A percentile compares a stretch with the other conserved stretches of the same genome.
Conservation (phyloP, 2,888 invertebrate species). For the Dimorphilus gyrociliatus region DNA sequence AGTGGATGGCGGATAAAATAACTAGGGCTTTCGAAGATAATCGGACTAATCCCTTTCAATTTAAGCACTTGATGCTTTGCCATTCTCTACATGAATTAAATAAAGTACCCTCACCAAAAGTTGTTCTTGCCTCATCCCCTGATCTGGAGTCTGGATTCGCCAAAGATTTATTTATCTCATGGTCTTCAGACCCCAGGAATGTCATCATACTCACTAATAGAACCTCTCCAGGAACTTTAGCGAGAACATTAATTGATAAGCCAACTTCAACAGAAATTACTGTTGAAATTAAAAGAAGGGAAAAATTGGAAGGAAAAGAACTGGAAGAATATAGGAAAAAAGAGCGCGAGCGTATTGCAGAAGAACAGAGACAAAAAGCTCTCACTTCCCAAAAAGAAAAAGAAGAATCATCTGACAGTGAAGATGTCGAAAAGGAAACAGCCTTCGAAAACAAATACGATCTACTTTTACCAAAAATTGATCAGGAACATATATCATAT, state of each 20-base stretch:
- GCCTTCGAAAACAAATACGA: too few species aligned
- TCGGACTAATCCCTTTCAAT: slow-evolving; percentile 69
- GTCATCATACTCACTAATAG: slow-evolving; percentile 73
- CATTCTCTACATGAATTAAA: slow-evolving; percentile 71
- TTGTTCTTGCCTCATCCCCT: slow-evolving; percentile 81
- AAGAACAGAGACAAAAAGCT: too few species aligned
- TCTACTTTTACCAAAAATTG: too few species aligned
- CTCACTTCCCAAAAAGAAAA: too few species aligned
- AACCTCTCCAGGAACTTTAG: slow-evolving; percentile 47
- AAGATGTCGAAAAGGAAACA: too few species aligned
- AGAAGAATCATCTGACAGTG: too few species aligned
- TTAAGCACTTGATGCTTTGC: slow-evolving; percentile 79
- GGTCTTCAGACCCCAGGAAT: slow-evolving; percentile 79
- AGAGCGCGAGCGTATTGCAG: too few species aligned
- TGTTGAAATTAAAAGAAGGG: slow-evolving; percentile 39
- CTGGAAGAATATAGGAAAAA: slow-evolving; percentile 41
- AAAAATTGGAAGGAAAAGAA: slow-evolving; percentile 44
- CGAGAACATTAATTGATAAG: slow-evolving; percentile 41
- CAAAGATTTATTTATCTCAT: slow-evolving; percentile 77
- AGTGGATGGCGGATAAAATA: slow-evolving; percentile 99
- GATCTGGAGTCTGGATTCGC: slow-evolving; percentile 91
- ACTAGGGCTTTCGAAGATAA: slow-evolving; percentile 49
- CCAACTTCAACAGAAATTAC: slow-evolving; percentile 36
- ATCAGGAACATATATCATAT: too few species aligned
- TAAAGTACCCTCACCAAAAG: slow-evolving; percentile 72